Evolutionary conservation across 2,113 vertebrate species (phyloP).

Genomic region (Pollimyrus isidori): DNA sequence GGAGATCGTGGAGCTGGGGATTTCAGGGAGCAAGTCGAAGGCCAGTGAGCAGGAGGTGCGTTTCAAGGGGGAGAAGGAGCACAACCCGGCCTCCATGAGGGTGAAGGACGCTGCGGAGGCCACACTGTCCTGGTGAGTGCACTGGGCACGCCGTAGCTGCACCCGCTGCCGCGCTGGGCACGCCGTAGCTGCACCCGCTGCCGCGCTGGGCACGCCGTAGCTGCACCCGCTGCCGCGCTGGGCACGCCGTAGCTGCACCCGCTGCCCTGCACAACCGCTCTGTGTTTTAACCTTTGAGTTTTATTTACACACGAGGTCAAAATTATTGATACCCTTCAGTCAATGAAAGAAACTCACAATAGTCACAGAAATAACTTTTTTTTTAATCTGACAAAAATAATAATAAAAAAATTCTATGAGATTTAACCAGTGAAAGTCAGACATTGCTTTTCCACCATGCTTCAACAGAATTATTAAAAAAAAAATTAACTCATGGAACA

Average conservation of each 20-base stretch:
- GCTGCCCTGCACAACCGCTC: not conserved
- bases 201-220: not conserved
- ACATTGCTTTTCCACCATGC: too few relatives aligned
- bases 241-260: too few relatives aligned
- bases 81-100: slow-evolving; percentile 89
- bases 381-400: too few relatives aligned
- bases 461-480: too few relatives aligned
- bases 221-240: not conserved
- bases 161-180: not conserved
- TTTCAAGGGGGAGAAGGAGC: slow-evolving; percentile 90
- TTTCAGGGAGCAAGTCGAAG: slow-evolving; percentile 90
- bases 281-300: not conserved
- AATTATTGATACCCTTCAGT: too few relatives aligned
- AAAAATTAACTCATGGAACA: too few relatives aligned
- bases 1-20: slow-evolving; percentile 91
- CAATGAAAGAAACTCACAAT: too few relatives aligned
- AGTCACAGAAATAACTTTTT: too few relatives aligned
- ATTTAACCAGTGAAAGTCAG: too few relatives aligned
- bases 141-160: not conserved
- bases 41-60: slow-evolving; percentile 80
- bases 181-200: not conserved
- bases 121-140: slow-evolving; percentile 81
- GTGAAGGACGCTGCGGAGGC: slow-evolving; percentile 95
- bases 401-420: too few relatives aligned
- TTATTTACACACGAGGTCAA: not conserved